These are phyloP conservation scores for Drosophila lacicola DNA, from an alignment of 2,888 invertebrate species.

Conservation along the genomic window DNA sequence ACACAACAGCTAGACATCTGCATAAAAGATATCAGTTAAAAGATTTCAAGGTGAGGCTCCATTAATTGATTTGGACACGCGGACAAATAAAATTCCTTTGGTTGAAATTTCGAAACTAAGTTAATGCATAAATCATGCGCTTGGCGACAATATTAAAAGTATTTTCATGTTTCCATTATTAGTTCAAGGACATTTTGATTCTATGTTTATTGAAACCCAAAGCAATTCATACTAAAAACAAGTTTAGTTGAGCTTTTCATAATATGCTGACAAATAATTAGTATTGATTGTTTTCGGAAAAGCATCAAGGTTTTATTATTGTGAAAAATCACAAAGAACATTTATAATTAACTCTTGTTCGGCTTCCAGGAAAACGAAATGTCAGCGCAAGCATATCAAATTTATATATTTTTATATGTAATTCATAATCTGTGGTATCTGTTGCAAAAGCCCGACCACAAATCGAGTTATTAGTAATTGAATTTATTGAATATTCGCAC, in stretches of 20 bases:
- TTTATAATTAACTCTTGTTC: too few relatives aligned
- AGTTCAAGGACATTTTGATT: conserved; percentile 37
- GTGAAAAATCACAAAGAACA: background rate
- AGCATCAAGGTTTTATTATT: background rate
- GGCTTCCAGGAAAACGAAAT: too few relatives aligned
- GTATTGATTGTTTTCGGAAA: background rate
- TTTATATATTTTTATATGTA: background rate
- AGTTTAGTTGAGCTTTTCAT: too few relatives aligned
- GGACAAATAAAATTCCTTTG: conserved; percentile 22
- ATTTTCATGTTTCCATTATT: conserved; percentile 38
- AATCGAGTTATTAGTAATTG: conserved; percentile 21
- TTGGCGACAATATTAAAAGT: conserved; percentile 30
- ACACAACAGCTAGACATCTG: background rate
- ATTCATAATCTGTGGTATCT: conserved; percentile 8
- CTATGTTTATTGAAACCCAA: too few relatives aligned
- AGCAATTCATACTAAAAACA: too few relatives aligned
- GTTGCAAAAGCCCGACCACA: conserved; percentile 4
- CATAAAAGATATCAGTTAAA: conserved; percentile 1
- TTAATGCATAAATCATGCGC: conserved; percentile 11
- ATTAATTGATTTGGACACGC: conserved; percentile 60
- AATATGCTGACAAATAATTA: background rate
- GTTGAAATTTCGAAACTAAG: background rate
- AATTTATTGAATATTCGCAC: conserved; percentile 9
- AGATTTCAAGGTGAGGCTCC: conserved; percentile 39
- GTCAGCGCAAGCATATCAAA: background rate